Evolutionary conservation across 2,888 invertebrate species (phyloP), one percentile per base, ranked within the genome.

Genomic region (Athalia rosae): DNA sequence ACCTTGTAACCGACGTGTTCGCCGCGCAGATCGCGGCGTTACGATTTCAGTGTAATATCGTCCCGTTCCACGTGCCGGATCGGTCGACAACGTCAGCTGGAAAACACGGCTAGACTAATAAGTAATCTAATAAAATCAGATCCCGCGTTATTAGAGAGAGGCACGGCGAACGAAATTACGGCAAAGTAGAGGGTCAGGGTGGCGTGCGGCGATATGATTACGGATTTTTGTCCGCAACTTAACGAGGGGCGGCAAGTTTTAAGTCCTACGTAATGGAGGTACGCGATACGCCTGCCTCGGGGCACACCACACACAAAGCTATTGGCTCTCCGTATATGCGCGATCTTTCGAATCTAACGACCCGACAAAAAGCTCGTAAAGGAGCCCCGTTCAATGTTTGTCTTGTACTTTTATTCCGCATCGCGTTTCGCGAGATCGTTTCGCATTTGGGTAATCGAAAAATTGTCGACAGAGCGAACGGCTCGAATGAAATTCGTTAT

Each of bases 231-330:
- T 61, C 73, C 73, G 61, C 47, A 47, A 61, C 53, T 61, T 74
- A 74, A 74, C 73, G 73, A 74, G 73, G 73, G 73, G 73, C 73
- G 73, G 73, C 61, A 74, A 48, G 73, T 74, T 74, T 74, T 74
- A 15, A 74, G 48, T 61, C 73, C 61, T 74, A 74, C 48, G 48
- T 61, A 61, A 74, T 59, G 61, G 61, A 74, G 73, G 73, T 74
- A 74, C 61, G 47, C 73, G 61, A 74, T 74, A 74, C 61, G 61
- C 61, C 58, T 61, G 73, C 73, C 73, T 47, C 11, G 15, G 73
- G 61, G 47, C 48, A 15, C 73, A 15, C 73, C 73, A 74, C 73
- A 74, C 73, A 74, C 61, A 61, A 74, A 61, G 73, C 73, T 74
- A n/a, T n/a, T n/a, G 47, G 7, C 53, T 7, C n/a, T 13, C 50